phyloP scores from a whole-genome alignment of 2,888 invertebrate genomes.

The Catocala fraxini region DNA sequence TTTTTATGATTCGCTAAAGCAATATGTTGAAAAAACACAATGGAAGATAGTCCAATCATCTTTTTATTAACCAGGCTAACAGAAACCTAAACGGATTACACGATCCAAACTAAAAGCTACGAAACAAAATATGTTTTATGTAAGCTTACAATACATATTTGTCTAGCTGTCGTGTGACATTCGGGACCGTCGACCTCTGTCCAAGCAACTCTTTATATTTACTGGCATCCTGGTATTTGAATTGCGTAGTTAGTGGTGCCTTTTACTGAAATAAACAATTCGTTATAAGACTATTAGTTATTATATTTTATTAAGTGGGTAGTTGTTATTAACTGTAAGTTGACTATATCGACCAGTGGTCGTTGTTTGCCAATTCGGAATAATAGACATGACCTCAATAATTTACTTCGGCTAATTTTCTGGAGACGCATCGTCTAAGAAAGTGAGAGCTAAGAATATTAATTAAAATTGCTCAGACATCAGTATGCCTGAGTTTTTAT shows the following conservation, averaged over 20 bases:
- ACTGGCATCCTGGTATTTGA: slow-evolving; percentile 18
- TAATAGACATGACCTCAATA: not conserved
- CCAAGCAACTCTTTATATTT: slow-evolving; percentile 22
- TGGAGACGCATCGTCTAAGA: no score
- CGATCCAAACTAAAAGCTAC: not conserved
- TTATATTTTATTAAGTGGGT: no score
- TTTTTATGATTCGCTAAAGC: no score
- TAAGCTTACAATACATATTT: slow-evolving; percentile 12
- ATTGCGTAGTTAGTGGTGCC: slow-evolving; percentile 6
- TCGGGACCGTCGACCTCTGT: slow-evolving; percentile 27
- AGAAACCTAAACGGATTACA: not conserved
- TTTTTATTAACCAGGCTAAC: not conserved
- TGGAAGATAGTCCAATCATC: not conserved
- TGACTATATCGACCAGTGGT: no score
- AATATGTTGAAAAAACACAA: no score
- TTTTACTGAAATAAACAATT: slow-evolving; percentile 29
- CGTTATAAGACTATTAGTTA: slow-evolving; percentile 8
- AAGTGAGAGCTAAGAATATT: no score
- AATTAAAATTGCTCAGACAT: no score
- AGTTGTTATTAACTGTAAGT: no score
- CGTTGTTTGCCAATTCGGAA: no score
- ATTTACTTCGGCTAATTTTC: no score
- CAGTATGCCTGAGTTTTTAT: no score
- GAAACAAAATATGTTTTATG: not conserved
- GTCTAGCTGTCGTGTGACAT: slow-evolving; percentile 22